Conservation (phyloP, 2,113 vertebrate species). For the Ginglymostoma cirratum region DNA sequence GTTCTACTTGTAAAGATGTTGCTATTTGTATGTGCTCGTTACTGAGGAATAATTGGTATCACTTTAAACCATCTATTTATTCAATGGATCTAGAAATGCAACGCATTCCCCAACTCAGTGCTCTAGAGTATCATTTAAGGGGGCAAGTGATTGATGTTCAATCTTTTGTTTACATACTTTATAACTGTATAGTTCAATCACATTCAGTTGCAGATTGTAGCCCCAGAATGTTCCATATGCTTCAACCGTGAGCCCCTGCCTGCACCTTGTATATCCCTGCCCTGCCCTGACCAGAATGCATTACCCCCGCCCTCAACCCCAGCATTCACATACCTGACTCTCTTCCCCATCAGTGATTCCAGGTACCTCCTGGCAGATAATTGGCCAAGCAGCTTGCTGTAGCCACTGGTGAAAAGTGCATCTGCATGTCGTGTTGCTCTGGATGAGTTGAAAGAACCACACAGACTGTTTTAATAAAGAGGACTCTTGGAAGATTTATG, state of each 20-base stretch:
- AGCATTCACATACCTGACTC: conserved; percentile 67
- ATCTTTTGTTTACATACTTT: not conserved
- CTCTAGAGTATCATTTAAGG: not conserved
- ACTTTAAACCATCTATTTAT: not conserved
- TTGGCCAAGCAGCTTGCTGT: conserved; percentile 86
- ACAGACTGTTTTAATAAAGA: not conserved
- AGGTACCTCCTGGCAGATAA: conserved; percentile 82
- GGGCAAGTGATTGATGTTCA: not conserved
- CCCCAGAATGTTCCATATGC: not conserved
- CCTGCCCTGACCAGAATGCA: no score
- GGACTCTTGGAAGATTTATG: not conserved
- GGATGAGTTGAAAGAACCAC: conserved; percentile 39
- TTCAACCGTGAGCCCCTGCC: not conserved
- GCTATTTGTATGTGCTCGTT: not conserved
- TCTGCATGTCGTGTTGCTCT: conserved; percentile 85
- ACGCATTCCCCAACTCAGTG: not conserved
- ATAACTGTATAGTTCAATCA: not conserved
- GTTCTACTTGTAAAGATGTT: not conserved
- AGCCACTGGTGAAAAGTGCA: conserved; percentile 85
- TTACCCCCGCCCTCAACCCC: no score
- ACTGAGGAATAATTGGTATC: not conserved
- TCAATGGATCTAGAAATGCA: not conserved
- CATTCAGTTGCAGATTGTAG: not conserved
- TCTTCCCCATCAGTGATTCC: conserved; percentile 86
- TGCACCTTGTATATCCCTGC: not conserved